Base-by-base conservation (phyloP, 2,888 invertebrate species). In the Psylliodes chrysocephalus region DNA sequence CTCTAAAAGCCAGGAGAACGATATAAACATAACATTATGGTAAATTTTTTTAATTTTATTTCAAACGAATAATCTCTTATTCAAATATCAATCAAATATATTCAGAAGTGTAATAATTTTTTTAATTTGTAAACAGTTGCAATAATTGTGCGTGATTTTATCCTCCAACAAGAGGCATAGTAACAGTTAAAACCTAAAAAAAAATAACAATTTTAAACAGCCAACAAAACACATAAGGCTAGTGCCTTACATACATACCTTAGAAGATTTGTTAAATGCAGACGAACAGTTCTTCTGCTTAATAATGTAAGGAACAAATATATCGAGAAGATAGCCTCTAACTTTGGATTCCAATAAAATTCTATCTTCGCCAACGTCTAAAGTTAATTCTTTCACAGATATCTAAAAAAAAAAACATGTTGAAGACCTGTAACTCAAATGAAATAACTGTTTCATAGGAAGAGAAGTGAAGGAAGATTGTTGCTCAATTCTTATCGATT, bases 301-400 rank as follows among this genome's bases (percentile, higher is more conserved):
- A 7, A 93, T 85, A 60, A 83, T 84, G 76, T 87, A 87, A 0
- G 90, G 90, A 18, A 92, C 78, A 76, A 89, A 92, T 75, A 91
- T 86, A 78, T 93, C 92, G 51, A 91, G 85, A 6, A 86, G 76
- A 71, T 89, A 87, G 67, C 85, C 87, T 66, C 84, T 79, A 38
- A 86, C 86, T 64, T 85, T 85, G 0, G 87, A 87, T 73, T 90
- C 89, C 38, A 93, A 78, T 8, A 92, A 82, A 60, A 93, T 84
- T 63, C 93, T 86, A 81, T 93, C 92, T 77, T 91, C 90, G n/a
- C 91, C 90, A 19, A 92, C 82, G 79, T 91, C 89, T 59, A 93
- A 77, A 44, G 84, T 84, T 35, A 92, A 76, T 77, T 91, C 90
- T 71, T 86, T 86, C 0, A 87, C 78, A 56, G 87, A 85, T 63